Percentiles rank a stretch among this genome's conserved stretches.
Evolutionary conservation across 2,888 invertebrate species (phyloP).

Genomic region (Ditylenchus weischeri): DNA sequence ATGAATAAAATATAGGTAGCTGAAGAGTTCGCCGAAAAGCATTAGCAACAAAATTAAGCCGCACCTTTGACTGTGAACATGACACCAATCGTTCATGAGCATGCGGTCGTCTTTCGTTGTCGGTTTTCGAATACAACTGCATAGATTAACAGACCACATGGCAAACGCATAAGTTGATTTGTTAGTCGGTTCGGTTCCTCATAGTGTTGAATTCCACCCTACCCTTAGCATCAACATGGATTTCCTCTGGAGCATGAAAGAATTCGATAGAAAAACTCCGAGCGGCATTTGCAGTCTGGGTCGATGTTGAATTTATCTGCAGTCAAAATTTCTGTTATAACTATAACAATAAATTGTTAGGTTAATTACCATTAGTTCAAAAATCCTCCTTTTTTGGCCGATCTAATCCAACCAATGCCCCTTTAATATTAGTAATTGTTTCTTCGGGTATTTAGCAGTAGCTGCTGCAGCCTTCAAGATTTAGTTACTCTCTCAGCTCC

Average conservation of each 20-base stretch:
- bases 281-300: constrained; percentile 8
- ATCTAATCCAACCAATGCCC: constrained; percentile 29
- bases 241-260: constrained; percentile 26
- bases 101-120: constrained; percentile 38
- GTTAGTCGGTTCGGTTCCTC: no score
- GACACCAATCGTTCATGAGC: constrained; percentile 49
- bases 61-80: constrained; percentile 40
- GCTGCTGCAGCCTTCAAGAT: constrained; percentile 63
- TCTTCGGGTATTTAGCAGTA: constrained; percentile 26
- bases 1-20: no score
- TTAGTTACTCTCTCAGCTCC: constrained; percentile 89
- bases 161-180: constrained; percentile 36
- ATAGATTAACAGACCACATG: constrained; percentile 70
- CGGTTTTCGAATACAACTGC: constrained; percentile 52
- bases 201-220: constrained; percentile 30
- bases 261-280: constrained; percentile 34
- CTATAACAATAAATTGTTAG: no score
- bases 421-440: constrained; percentile 29
- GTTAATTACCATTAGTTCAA: constrained; percentile 33
- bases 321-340: not conserved
- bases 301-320: constrained; percentile 20
- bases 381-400: constrained; percentile 43
- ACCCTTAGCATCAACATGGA: constrained; percentile 34
- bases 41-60: no score
- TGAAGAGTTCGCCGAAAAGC: not conserved